A percentile compares a stretch with the other conserved stretches of the same genome.
These are phyloP conservation scores for Sandelia bainsii DNA, from an alignment of 2,797 vertebrate species.

Conservation along the genomic window DNA sequence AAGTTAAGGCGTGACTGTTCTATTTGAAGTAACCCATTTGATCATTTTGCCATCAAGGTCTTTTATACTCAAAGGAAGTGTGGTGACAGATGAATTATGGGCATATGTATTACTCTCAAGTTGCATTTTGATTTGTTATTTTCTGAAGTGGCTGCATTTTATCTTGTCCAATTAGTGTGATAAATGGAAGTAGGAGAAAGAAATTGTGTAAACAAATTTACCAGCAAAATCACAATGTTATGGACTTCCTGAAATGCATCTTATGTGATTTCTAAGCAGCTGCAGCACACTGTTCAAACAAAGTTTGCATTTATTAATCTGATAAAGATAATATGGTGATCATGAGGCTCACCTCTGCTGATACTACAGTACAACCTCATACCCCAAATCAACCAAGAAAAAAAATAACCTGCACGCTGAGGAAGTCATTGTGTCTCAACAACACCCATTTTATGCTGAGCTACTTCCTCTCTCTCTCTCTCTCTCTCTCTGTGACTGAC, in stretches of 20 bases:
- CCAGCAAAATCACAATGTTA: conserved; percentile 35
- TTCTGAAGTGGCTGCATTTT: conserved; percentile 45
- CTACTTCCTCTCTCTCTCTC: conserved; percentile 46
- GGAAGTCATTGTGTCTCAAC: conserved; percentile 42
- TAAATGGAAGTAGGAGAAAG: conserved; percentile 31
- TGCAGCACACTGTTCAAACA: conserved; percentile 21
- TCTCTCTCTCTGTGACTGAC: conserved; percentile 64
- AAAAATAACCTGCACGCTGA: conserved; percentile 14
- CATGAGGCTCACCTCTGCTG: conserved; percentile 45
- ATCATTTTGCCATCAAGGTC: conserved; percentile 32
- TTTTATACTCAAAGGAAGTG: conserved; percentile 20
- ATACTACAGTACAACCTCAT: not conserved
- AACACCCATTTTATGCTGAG: conserved; percentile 61
- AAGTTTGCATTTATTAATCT: conserved; percentile 30
- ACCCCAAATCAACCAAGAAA: conserved; percentile 14
- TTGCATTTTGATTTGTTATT: conserved; percentile 47
- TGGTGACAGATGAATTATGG: conserved; percentile 39
- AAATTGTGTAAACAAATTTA: conserved; percentile 45
- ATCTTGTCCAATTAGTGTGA: conserved; percentile 62
- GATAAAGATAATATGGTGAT: conserved; percentile 39
- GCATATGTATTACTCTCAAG: conserved; percentile 1
- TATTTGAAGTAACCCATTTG: conserved; percentile 43
- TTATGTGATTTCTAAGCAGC: conserved; percentile 37
- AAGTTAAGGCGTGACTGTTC: conserved; percentile 14
- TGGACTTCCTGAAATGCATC: conserved; percentile 36